Conservation (phyloP, 2,888 invertebrate species). For the Amphipoea oculea region DNA sequence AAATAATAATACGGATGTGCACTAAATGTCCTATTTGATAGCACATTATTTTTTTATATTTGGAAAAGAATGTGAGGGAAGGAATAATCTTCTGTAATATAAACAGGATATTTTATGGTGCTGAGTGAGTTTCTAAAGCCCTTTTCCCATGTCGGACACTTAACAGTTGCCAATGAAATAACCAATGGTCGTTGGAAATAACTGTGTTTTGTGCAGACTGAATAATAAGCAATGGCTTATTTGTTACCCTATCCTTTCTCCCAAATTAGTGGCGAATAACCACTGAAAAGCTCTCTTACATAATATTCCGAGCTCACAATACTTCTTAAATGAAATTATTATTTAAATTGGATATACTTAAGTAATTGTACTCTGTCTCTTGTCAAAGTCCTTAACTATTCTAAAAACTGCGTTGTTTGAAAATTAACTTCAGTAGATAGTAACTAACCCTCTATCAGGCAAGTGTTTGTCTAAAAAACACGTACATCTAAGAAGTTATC, state of each 20-base stretch:
- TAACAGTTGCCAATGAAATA: constrained; percentile 31
- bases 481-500: constrained; percentile 9
- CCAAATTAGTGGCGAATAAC: constrained; percentile 13
- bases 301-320: background rate
- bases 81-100: constrained; percentile 20
- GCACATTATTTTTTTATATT: constrained; percentile 22
- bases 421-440: background rate
- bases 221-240: constrained; percentile 29
- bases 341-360: background rate
- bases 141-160: constrained; percentile 21
- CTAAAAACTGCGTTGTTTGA: background rate
- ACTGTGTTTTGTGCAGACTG: constrained; percentile 10
- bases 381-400: background rate
- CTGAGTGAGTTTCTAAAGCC: constrained; percentile 14
- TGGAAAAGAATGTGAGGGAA: constrained; percentile 14
- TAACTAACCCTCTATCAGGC: background rate
- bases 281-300: constrained; percentile 3
- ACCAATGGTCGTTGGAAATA: background rate
- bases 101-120: constrained; percentile 19
- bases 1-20: constrained; percentile 45
- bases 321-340: background rate
- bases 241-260: constrained; percentile 10
- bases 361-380: background rate
- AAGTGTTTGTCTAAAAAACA: constrained; percentile 14
- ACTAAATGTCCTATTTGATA: constrained; percentile 38